Conservation (phyloP, 2,888 invertebrate genomes). For the Limenitis camilla region DNA sequence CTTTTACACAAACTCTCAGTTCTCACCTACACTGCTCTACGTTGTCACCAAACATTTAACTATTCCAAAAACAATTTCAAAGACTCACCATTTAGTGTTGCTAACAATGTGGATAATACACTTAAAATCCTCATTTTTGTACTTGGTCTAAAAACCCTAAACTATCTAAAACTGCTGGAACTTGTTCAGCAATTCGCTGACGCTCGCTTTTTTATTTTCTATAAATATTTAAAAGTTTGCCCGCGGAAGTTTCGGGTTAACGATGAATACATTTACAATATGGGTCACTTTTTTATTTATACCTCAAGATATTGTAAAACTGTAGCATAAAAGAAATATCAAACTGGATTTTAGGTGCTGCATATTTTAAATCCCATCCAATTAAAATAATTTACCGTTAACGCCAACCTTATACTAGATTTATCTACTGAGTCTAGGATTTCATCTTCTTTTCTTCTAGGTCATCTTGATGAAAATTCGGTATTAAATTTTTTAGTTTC, state of each 20-base stretch:
- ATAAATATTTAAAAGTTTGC: constrained; percentile 17
- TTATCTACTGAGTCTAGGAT: no score
- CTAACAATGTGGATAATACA: not conserved
- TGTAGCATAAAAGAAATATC: not conserved
- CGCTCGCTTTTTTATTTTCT: constrained; percentile 7
- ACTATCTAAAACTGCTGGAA: constrained; percentile 8
- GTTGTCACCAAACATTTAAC: no score
- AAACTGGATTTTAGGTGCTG: not conserved
- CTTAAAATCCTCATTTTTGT: not conserved
- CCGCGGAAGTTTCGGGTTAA: constrained; percentile 14
- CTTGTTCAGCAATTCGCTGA: constrained; percentile 8
- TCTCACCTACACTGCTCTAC: no score
- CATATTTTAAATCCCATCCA: no score
- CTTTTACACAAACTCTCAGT: no score
- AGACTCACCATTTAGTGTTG: no score
- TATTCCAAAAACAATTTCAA: no score
- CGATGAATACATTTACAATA: constrained; percentile 16
- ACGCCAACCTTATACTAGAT: no score
- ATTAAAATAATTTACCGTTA: no score
- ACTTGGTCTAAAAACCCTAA: not conserved
- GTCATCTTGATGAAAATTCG: no score
- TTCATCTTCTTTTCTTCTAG: no score
- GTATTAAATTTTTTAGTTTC: no score
- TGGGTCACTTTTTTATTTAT: constrained; percentile 1
- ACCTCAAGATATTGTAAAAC: not conserved